Evolutionary conservation across 2,113 vertebrate genomes (phyloP).

Genomic region (Polypterus bichir): DNA sequence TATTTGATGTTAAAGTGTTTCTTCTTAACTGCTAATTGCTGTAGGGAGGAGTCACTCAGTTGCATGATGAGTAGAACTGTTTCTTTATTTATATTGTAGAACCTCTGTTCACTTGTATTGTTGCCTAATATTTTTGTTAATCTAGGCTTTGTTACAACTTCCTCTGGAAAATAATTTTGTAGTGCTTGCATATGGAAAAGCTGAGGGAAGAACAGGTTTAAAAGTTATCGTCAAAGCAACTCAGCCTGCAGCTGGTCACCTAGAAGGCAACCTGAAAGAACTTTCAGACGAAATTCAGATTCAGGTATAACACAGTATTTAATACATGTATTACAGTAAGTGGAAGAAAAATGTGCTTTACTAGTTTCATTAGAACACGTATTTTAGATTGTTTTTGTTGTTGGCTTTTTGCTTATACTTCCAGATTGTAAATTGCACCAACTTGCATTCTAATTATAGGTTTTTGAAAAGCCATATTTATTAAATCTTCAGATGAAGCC

Average conservation of each 20-base stretch:
- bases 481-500: constrained; percentile 58
- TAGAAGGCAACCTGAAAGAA: constrained; percentile 50
- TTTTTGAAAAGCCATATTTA: constrained; percentile 77
- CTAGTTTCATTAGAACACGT: too few relatives aligned
- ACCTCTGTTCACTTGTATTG: background rate
- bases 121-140: constrained; percentile 9
- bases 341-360: too few relatives aligned
- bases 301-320: constrained; percentile 50
- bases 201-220: constrained; percentile 71
- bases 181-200: constrained; percentile 66
- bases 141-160: constrained; percentile 67
- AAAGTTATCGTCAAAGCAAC: constrained; percentile 62
- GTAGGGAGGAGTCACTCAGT: too few relatives aligned
- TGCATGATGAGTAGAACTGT: too few relatives aligned
- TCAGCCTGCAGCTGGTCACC: constrained; percentile 56
- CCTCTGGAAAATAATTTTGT: constrained; percentile 72
- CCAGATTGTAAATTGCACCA: too few relatives aligned
- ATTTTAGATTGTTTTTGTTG: too few relatives aligned
- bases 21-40: too few relatives aligned
- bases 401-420: too few relatives aligned
- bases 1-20: too few relatives aligned
- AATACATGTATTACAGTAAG: too few relatives aligned
- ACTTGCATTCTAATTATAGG: constrained; percentile 41
- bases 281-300: constrained; percentile 84
- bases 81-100: too few relatives aligned